These are phyloP conservation scores for Anas platyrhynchos DNA, from an alignment of 2,113 vertebrate genomes.

Conservation along the genomic window DNA sequence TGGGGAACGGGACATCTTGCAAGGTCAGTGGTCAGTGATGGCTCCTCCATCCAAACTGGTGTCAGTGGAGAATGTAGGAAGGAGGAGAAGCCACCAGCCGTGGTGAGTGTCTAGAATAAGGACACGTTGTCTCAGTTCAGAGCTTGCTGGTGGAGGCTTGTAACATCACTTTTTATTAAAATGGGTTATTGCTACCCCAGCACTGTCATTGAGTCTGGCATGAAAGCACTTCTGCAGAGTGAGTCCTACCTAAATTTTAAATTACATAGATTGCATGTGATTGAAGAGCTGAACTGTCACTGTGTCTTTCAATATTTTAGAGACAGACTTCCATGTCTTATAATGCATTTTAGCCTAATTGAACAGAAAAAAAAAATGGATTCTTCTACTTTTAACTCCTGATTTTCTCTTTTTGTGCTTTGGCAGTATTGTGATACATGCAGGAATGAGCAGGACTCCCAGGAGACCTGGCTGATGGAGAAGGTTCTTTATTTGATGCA, in stretches of 20 bases:
- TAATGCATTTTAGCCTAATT: background rate
- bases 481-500: background rate
- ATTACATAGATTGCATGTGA: background rate
- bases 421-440: background rate
- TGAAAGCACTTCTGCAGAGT: background rate
- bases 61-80: background rate
- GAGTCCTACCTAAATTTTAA: background rate
- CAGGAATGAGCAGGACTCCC: background rate
- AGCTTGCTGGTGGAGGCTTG: background rate
- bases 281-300: background rate
- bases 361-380: background rate
- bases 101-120: background rate
- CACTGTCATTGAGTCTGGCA: background rate
- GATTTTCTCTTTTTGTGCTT: background rate
- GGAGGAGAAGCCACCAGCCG: background rate
- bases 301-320: background rate
- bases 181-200: background rate
- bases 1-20: background rate
- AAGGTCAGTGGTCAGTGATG: fast-evolving
- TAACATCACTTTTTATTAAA: background rate
- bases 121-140: background rate
- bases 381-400: background rate
- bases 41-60: background rate
- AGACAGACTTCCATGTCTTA: background rate
- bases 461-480: background rate